These are phyloP conservation scores for Rostratula benghalensis DNA, from an alignment of 2,113 vertebrate species.

Conservation along the genomic window DNA sequence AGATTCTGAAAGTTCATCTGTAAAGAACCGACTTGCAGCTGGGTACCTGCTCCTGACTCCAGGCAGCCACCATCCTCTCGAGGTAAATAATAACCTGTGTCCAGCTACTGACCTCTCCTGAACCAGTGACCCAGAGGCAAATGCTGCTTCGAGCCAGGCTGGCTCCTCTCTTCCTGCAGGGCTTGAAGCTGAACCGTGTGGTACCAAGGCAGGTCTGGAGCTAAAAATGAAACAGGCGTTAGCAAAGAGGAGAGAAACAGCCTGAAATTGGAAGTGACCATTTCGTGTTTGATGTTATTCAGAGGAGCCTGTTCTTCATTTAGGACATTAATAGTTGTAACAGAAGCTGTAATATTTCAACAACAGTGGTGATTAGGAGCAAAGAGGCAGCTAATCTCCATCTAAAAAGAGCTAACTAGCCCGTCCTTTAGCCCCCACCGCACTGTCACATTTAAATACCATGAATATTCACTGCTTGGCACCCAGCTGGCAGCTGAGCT, in stretches of 20 bases:
- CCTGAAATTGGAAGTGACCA: slow-evolving; percentile 58
- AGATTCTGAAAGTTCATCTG: not conserved
- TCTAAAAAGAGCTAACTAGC: slow-evolving; percentile 69
- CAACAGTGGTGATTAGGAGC: slow-evolving; percentile 73
- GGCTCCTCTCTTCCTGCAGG: not conserved
- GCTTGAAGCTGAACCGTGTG: not conserved
- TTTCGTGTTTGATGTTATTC: slow-evolving; percentile 49
- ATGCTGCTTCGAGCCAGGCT: not conserved
- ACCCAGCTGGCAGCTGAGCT: slow-evolving; percentile 66
- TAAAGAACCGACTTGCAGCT: not conserved
- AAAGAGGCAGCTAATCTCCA: slow-evolving; percentile 69
- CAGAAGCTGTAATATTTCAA: slow-evolving; percentile 74
- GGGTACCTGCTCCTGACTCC: not conserved
- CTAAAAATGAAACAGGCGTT: not conserved
- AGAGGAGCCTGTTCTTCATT: slow-evolving; percentile 62
- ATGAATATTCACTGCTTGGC: slow-evolving; percentile 68
- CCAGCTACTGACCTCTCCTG: not conserved
- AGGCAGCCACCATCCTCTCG: not conserved
- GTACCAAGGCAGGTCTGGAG: not conserved
- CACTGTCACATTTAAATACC: slow-evolving; percentile 59
- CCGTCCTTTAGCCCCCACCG: slow-evolving; percentile 38
- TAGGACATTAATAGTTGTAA: slow-evolving; percentile 69
- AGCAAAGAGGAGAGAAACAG: not conserved
- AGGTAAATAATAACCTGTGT: not conserved
- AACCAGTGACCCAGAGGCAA: not conserved